These are phyloP conservation scores for Conchocele bisecta DNA, from an alignment of 2,888 invertebrate species.

Conservation along the genomic window DNA sequence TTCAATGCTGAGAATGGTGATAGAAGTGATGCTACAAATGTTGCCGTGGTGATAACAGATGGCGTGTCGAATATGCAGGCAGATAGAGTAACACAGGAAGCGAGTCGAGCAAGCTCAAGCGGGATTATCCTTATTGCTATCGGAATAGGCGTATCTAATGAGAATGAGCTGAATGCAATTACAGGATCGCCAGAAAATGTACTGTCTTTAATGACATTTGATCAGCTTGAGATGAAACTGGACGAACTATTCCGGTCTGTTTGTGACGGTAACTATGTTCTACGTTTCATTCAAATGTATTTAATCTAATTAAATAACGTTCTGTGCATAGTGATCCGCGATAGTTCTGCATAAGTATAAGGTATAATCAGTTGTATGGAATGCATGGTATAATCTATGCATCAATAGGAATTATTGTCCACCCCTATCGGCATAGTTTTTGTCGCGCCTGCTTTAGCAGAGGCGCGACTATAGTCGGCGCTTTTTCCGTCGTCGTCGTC, in stretches of 20 bases:
- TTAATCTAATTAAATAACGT: no score
- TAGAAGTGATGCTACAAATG: slow-evolving; percentile 66
- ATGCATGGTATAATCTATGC: no score
- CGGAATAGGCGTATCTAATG: slow-evolving; percentile 68
- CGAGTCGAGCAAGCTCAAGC: slow-evolving; percentile 60
- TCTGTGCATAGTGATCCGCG: no score
- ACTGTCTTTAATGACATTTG: slow-evolving; percentile 65
- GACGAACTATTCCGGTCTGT: slow-evolving; percentile 35
- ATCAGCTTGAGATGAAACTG: slow-evolving; percentile 61
- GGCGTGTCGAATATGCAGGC: slow-evolving; percentile 79
- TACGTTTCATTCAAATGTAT: no score
- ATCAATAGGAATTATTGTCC: no score
- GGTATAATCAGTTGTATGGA: no score
- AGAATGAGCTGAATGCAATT: slow-evolving; percentile 70
- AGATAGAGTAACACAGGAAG: slow-evolving; percentile 69
- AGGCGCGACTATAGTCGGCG: no score
- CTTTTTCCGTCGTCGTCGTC: no score
- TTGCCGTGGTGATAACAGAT: slow-evolving; percentile 78
- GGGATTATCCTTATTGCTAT: slow-evolving; percentile 70
- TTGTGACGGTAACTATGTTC: slow-evolving; percentile 39
- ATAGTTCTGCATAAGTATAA: no score
- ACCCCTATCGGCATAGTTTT: no score
- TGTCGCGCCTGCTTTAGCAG: no score
- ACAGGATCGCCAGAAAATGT: slow-evolving; percentile 72
- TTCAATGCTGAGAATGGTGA: slow-evolving; percentile 72